Percentiles rank a stretch among this genome's conserved stretches.
Conservation (phyloP, 2,797 vertebrate species). For the Phrynocephalus vlangalii region DNA sequence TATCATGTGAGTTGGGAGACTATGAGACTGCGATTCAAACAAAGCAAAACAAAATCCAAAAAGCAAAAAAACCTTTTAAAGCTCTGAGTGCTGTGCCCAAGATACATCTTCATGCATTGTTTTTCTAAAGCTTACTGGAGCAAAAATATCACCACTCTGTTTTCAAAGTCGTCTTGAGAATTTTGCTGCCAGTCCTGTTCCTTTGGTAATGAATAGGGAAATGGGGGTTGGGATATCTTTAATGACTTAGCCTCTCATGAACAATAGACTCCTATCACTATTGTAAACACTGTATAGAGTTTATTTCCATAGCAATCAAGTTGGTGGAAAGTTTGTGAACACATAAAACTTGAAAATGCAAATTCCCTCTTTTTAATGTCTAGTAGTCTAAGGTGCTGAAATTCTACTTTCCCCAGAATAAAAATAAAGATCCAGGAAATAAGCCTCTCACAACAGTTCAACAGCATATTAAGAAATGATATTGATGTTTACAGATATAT, state of each 20-base stretch:
- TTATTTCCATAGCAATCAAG: constrained; percentile 61
- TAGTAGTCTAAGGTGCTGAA: constrained; percentile 24
- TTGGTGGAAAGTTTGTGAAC: constrained; percentile 2
- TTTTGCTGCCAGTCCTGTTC: constrained; percentile 49
- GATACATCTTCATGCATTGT: neutral
- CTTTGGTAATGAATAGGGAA: constrained; percentile 67
- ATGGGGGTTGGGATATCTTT: constrained; percentile 27
- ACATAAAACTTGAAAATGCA: constrained; percentile 19
- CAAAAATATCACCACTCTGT: neutral
- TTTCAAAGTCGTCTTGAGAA: constrained; percentile 52
- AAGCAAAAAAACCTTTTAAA: too few relatives aligned
- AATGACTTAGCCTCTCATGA: constrained; percentile 22
- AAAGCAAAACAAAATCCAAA: too few relatives aligned
- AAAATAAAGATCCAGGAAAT: neutral
- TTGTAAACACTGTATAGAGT: neutral
- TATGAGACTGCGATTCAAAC: too few relatives aligned
- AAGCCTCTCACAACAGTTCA: neutral
- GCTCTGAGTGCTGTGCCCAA: too few relatives aligned
- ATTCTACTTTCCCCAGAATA: neutral
- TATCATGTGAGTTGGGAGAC: too few relatives aligned
- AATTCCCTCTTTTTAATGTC: constrained; percentile 27
- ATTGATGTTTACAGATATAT: too few relatives aligned
- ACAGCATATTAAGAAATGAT: too few relatives aligned
- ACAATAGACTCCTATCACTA: constrained; percentile 41
- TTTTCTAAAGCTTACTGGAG: neutral